Percentiles rank a stretch among this genome's conserved stretches.
phyloP scores from a whole-genome alignment of 2,113 vertebrate genomes.

The Asarcornis scutulata region DNA sequence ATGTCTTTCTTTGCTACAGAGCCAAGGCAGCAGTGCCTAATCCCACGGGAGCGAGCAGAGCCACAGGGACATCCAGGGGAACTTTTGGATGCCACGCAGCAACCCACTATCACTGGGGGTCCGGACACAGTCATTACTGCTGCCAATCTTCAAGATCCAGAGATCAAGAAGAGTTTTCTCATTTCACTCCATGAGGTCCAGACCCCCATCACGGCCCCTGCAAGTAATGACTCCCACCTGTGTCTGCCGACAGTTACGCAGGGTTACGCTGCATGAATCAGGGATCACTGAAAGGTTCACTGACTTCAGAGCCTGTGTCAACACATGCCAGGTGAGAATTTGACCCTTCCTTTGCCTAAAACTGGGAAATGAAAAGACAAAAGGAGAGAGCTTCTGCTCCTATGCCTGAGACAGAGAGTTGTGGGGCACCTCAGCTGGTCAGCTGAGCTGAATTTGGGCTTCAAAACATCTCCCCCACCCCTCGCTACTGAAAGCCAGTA shows the following conservation, averaged over 20 bases:
- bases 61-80: not conserved
- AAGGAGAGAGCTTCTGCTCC: not conserved
- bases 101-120: not conserved
- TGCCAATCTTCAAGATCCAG: not conserved
- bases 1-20: not conserved
- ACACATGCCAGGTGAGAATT: not conserved
- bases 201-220: not conserved
- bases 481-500: not conserved
- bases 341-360: not conserved
- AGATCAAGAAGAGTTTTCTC: not conserved
- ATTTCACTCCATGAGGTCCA: not conserved
- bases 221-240: not conserved
- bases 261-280: not conserved
- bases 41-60: not conserved
- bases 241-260: not conserved
- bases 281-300: not conserved
- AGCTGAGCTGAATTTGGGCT: not conserved
- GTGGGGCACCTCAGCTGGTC: not conserved
- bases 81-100: not conserved
- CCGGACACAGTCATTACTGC: not conserved
- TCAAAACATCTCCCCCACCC: not conserved
- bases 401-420: not conserved
- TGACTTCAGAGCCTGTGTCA: slow-evolving; percentile 26
- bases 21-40: not conserved
- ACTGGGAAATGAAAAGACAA: not conserved